Conservation (phyloP, 2,113 vertebrate species). For the Platanista minor region DNA sequence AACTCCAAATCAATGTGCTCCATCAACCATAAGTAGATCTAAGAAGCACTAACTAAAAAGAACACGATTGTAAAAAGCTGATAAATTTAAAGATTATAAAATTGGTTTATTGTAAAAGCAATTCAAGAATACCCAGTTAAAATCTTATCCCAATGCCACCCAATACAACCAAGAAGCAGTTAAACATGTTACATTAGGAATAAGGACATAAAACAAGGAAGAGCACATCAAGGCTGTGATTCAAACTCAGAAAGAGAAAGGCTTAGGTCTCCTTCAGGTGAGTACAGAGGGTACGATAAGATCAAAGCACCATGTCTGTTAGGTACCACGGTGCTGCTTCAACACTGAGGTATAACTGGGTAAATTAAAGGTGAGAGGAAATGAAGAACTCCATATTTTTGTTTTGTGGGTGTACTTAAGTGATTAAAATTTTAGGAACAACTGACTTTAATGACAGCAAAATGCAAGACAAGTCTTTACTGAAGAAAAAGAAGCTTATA, state of each 20-base stretch:
- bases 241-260: constrained; percentile 73
- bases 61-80: constrained; percentile 79
- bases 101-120: constrained; percentile 81
- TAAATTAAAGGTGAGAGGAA: constrained; percentile 43
- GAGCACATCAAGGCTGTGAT: constrained; percentile 72
- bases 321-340: background rate
- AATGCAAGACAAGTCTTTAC: constrained; percentile 52
- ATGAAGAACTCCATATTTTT: constrained; percentile 57
- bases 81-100: constrained; percentile 79
- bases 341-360: constrained; percentile 50
- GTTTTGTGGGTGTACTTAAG: constrained; percentile 71
- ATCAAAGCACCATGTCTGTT: background rate
- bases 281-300: background rate
- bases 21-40: constrained; percentile 71
- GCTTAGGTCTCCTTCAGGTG: constrained; percentile 50
- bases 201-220: constrained; percentile 71
- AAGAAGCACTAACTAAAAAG: constrained; percentile 70
- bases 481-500: constrained; percentile 63
- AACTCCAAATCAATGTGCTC: constrained; percentile 66
- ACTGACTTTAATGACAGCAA: constrained; percentile 49
- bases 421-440: constrained; percentile 56
- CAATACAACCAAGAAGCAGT: constrained; percentile 76
- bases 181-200: constrained; percentile 74
- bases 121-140: constrained; percentile 86
- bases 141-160: constrained; percentile 79